These are phyloP conservation scores for Dreissena polymorpha DNA, from an alignment of 1,140 invertebrate genomes.

Conservation along the genomic window DNA sequence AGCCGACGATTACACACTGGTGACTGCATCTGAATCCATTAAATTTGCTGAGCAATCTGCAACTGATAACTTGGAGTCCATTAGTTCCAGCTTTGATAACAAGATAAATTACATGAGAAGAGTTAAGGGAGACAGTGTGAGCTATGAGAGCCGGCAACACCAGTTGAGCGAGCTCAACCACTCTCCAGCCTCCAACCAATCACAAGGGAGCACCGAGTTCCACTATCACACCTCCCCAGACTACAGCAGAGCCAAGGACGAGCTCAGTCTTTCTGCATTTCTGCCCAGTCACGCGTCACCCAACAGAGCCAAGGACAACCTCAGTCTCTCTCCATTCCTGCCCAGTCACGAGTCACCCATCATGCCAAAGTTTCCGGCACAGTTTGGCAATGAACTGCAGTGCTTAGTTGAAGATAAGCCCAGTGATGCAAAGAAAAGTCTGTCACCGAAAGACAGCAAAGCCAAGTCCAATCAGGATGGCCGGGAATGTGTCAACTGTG, in stretches of 20 bases:
- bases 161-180: background rate
- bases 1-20: too few species aligned
- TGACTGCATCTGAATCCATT: too few species aligned
- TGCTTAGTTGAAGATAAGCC: slow-evolving; percentile 8
- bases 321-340: background rate
- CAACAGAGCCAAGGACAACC: slow-evolving; percentile 4
- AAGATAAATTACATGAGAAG: too few species aligned
- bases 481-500: slow-evolving; percentile 80
- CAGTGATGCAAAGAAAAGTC: background rate
- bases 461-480: slow-evolving; percentile 65
- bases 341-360: background rate
- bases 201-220: slow-evolving; percentile 7
- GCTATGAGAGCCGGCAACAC: background rate
- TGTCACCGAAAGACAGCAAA: background rate
- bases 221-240: slow-evolving; percentile 22
- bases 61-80: too few species aligned
- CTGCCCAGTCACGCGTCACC: background rate
- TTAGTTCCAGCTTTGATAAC: too few species aligned
- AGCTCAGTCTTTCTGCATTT: background rate
- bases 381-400: slow-evolving; percentile 26
- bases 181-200: slow-evolving; percentile 25
- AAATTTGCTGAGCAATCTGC: too few species aligned
- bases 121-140: too few species aligned
- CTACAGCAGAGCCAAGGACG: slow-evolving; percentile 2
- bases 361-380: slow-evolving; percentile 42